Evolutionary conservation across 2,797 vertebrate genomes (phyloP), one percentile per base, ranked within the genome.

Genomic region (Avahi laniger): DNA sequence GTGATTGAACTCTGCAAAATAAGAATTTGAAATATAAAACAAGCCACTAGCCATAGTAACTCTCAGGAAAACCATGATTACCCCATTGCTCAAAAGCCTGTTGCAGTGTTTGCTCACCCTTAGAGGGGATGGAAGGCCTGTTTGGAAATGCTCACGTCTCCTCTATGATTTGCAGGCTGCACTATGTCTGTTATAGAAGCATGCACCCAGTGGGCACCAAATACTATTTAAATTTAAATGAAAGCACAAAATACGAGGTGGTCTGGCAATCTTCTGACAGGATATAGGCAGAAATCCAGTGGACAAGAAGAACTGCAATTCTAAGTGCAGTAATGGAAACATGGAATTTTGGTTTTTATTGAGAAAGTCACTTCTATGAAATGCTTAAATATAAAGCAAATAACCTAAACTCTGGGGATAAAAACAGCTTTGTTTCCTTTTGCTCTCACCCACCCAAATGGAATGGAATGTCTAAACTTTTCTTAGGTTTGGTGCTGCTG

Each of bases 21-120:
- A 91, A 95, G 82, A n/a, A 70, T 33, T 24, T 22, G 52, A 82
- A 75, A 35, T 84, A 78, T 61, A 75, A 83, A 80, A 95, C 69
- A 92, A 93, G 92, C 93, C 88, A 69, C 69, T 20, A 92, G 91
- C 72, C 93, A 76, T 93, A 93, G 82, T 17, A 87, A 93, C 81
- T 80, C 82, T 95, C 85, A 93, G 94, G 95, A 97, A 97, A 97
- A 93, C 96, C 95, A 94, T 88, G 89, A 96, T 96, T 93, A 88
- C 17, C 84, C 46, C 14, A 57, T 5, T 52, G 86, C 86, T 91
- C 79, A 69, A 87, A 83, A 59, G 75, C 65, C 43, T 43, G 83
- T 17, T 38, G 80, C 86, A 67, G 20, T 57, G 79, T 85, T 73
- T 65, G 93, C 93, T 81, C 20, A 59, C 67, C 69, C 86, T 76